phyloP scores from a whole-genome alignment of 37 sponge, comb jelly and placozoan species.

The Hormiphora californensis region DNA sequence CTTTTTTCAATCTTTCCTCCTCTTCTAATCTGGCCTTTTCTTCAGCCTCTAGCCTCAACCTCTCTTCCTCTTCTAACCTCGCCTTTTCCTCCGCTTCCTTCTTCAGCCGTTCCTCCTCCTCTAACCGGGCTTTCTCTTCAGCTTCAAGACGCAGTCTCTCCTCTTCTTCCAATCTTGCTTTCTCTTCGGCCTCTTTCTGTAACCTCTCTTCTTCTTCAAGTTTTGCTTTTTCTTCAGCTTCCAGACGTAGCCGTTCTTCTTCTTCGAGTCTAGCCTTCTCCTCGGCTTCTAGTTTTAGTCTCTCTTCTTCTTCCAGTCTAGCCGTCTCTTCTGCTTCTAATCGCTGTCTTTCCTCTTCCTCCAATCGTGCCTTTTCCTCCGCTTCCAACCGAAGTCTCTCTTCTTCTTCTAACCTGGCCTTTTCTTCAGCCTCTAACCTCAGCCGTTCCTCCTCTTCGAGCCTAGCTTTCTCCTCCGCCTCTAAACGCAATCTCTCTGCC shows the following conservation, averaged over 20 bases:
- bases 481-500: not conserved
- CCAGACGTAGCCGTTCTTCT: not conserved
- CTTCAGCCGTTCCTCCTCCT: not conserved
- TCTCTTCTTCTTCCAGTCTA: not conserved
- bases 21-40: constrained; percentile 8
- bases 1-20: not conserved
- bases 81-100: constrained; percentile 10
- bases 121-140: not conserved
- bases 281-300: not conserved
- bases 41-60: not conserved
- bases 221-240: not conserved
- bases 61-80: not conserved
- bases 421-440: not conserved
- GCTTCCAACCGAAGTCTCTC: not conserved
- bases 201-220: not conserved
- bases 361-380: not conserved
- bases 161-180: not conserved
- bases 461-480: not conserved
- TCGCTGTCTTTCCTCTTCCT: not conserved
- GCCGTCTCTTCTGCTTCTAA: not conserved
- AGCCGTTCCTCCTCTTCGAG: not conserved
- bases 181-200: not conserved
- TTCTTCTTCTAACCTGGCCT: not conserved
- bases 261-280: constrained; percentile 9
- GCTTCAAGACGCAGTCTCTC: not conserved